These are phyloP conservation scores for Copsychus sechellarum DNA, from an alignment of 2,113 vertebrate species.

Conservation along the genomic window DNA sequence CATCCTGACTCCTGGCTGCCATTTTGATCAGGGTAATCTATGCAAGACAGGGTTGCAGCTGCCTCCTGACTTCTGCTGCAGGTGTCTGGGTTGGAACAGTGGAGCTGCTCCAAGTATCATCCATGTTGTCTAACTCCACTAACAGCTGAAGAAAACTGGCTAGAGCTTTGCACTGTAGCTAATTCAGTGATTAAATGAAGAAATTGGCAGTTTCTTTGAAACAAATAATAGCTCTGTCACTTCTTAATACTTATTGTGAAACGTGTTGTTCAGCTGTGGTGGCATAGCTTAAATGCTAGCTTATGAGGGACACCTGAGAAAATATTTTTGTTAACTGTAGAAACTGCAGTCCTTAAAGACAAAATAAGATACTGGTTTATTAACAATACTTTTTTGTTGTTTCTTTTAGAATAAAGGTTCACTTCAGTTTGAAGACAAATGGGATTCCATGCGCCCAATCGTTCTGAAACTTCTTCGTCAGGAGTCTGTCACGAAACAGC, in stretches of 20 bases:
- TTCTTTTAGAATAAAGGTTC: conserved; percentile 93
- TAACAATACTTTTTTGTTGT: background rate
- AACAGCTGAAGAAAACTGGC: background rate
- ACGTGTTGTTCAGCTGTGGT: background rate
- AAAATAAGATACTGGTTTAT: background rate
- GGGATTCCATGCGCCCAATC: conserved; percentile 98
- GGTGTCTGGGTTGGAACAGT: background rate
- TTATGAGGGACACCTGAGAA: background rate
- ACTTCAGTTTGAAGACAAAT: conserved; percentile 99
- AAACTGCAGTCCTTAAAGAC: background rate
- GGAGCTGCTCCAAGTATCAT: background rate
- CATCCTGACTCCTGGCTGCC: background rate
- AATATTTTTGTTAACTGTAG: background rate
- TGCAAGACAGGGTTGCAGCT: background rate
- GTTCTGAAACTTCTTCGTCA: conserved; percentile 97
- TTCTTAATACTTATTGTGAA: background rate
- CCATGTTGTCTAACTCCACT: background rate
- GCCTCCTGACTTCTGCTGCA: accelerated
- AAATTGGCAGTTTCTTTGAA: background rate
- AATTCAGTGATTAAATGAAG: background rate
- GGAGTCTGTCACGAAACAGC: conserved; percentile 97
- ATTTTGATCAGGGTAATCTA: background rate
- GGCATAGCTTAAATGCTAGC: background rate
- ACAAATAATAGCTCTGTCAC: background rate
- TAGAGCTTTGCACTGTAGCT: background rate